These are phyloP conservation scores for Leucophenga maculata DNA, from an alignment of 2,888 invertebrate species.

Conservation along the genomic window DNA sequence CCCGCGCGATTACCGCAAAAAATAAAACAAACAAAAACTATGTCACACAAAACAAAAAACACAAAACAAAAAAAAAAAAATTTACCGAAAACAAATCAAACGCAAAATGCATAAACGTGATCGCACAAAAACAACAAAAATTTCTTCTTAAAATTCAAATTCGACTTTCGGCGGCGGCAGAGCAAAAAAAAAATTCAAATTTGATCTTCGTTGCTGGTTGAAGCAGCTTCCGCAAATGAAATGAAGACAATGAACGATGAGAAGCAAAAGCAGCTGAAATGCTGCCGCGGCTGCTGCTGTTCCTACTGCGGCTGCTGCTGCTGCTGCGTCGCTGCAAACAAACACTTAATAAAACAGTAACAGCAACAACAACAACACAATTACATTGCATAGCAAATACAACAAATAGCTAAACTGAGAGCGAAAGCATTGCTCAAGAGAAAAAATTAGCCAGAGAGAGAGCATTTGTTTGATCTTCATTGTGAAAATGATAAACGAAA, in stretches of 20 bases:
- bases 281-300: not conserved
- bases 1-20: no score
- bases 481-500: no score
- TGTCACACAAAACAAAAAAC: no score
- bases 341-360: not conserved
- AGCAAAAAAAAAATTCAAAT: no score
- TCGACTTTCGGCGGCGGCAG: not conserved
- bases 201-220: not conserved
- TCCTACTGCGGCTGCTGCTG: no score
- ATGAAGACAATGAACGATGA: not conserved
- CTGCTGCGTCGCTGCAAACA: not conserved
- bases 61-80: no score
- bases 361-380: not conserved
- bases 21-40: slow-evolving; percentile 23
- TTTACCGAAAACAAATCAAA: no score
- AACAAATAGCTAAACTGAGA: not conserved
- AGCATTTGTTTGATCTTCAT: no score
- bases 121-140: not conserved
- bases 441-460: no score
- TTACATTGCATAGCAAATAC: not conserved
- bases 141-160: not conserved
- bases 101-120: not conserved
- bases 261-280: not conserved
- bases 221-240: slow-evolving; percentile 10
- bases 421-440: no score